Conservation (phyloP, 2,797 vertebrate genomes). For the Fundulus diaphanus region DNA sequence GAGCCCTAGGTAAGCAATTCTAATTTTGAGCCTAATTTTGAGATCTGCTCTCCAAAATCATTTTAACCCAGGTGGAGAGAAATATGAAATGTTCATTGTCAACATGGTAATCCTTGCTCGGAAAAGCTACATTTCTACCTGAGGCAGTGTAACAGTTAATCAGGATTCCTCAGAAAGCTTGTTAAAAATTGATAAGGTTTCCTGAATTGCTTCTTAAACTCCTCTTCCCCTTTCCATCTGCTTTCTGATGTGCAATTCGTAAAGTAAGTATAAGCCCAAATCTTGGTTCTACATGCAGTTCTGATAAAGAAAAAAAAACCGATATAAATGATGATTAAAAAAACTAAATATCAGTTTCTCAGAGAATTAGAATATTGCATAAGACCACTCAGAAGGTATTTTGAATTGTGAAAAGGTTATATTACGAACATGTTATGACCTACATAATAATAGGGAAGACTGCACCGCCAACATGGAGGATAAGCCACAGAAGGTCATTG, state of each 20-base stretch:
- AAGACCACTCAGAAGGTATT: background rate
- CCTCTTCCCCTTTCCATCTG: background rate
- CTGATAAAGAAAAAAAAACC: no score
- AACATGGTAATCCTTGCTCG: background rate
- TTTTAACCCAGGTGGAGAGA: background rate
- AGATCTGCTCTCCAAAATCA: slow-evolving; percentile 3
- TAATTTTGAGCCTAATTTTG: background rate
- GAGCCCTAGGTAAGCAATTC: background rate
- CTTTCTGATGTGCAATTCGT: background rate
- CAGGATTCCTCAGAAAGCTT: background rate
- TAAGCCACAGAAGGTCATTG: no score
- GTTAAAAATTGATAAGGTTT: slow-evolving; percentile 31
- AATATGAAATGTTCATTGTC: slow-evolving; percentile 9
- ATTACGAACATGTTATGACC: no score
- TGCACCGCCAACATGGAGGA: no score
- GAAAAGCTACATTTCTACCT: background rate
- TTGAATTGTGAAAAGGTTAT: background rate
- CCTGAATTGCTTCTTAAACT: background rate
- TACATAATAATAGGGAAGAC: no score
- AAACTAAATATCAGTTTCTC: background rate
- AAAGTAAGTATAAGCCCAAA: background rate
- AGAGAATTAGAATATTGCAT: background rate
- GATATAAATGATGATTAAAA: no score
- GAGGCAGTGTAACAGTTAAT: slow-evolving; percentile 4
- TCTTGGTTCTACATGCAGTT: background rate